Percentiles rank a stretch among this genome's conserved stretches.
These are phyloP conservation scores for Tadarida brasiliensis DNA, from an alignment of 2,797 vertebrate genomes.

Conservation along the genomic window DNA sequence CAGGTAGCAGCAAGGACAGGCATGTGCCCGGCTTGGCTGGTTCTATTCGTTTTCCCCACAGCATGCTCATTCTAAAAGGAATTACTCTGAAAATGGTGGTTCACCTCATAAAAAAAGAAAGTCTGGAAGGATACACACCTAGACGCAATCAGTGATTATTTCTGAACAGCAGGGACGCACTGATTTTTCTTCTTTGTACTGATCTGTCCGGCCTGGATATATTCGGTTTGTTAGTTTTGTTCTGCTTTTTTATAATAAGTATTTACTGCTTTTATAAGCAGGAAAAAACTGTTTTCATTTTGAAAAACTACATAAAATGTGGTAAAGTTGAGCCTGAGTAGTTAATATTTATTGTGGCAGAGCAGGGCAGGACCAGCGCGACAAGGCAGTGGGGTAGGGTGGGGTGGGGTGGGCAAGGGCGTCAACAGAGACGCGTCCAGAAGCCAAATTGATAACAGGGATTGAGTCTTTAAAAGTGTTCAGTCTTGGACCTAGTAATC, in stretches of 20 bases:
- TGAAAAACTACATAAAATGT: not conserved
- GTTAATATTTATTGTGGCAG: not conserved
- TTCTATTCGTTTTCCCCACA: not conserved
- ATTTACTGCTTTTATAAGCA: conserved; percentile 1
- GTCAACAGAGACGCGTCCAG: not conserved
- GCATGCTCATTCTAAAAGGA: not conserved
- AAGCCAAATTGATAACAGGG: not conserved
- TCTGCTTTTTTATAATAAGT: conserved; percentile 29
- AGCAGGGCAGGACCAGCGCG: not conserved
- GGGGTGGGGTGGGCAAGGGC: not conserved
- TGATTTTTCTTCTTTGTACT: not conserved
- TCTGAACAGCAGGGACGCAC: not conserved
- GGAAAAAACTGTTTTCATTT: not conserved
- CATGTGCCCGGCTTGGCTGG: not conserved
- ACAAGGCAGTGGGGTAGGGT: not conserved
- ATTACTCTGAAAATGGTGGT: not conserved
- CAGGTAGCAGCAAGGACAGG: not conserved
- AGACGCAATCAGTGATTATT: not conserved
- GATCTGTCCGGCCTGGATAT: not conserved
- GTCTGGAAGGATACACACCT: not conserved
- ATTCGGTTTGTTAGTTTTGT: not conserved
- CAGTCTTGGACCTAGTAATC: not conserved
- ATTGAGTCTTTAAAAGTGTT: not conserved
- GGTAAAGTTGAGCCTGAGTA: not conserved
- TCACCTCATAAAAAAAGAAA: not conserved